Percentiles rank a stretch among this genome's conserved stretches.
phyloP scores from a whole-genome alignment of 2,113 vertebrate genomes.

The Myocastor coypus region DNA sequence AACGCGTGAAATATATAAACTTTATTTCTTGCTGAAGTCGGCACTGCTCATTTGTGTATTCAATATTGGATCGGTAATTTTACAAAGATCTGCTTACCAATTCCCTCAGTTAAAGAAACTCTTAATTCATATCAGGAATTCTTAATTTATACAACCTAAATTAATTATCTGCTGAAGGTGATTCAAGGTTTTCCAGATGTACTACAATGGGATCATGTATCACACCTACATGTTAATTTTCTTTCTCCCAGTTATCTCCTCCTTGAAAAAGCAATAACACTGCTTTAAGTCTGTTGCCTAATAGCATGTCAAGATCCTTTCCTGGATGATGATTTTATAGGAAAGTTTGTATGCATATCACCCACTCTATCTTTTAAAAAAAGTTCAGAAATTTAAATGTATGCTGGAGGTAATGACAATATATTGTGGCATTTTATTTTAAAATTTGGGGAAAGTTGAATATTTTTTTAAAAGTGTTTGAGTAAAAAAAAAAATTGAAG shows the following conservation, averaged over 20 bases:
- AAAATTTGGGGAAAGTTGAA: slow-evolving; percentile 83
- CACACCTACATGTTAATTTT: slow-evolving; percentile 64
- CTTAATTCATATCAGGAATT: slow-evolving; percentile 29
- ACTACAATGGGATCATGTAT: slow-evolving; percentile 7
- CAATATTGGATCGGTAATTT: slow-evolving; percentile 50
- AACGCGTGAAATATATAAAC: not conserved
- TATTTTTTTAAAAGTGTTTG: slow-evolving; percentile 88
- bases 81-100: slow-evolving; percentile 56
- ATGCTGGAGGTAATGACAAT: slow-evolving; percentile 81
- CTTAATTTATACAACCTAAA: not conserved
- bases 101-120: slow-evolving; percentile 46
- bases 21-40: slow-evolving; percentile 59
- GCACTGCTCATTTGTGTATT: slow-evolving; percentile 11
- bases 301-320: slow-evolving; percentile 75
- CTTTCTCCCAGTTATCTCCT: slow-evolving; percentile 70
- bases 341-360: slow-evolving; percentile 84
- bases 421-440: slow-evolving; percentile 88
- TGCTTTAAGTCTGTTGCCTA: slow-evolving; percentile 85
- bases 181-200: slow-evolving; percentile 32
- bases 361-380: slow-evolving; percentile 82
- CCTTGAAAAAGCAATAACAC: slow-evolving; percentile 88
- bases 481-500: slow-evolving; percentile 84
- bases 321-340: slow-evolving; percentile 82
- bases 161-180: slow-evolving; percentile 54
- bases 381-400: slow-evolving; percentile 80